Percentiles rank a stretch among this genome's conserved stretches.
Evolutionary conservation across 1,140 invertebrate species (phyloP).

Genomic region (Oryctes rhinoceros): DNA sequence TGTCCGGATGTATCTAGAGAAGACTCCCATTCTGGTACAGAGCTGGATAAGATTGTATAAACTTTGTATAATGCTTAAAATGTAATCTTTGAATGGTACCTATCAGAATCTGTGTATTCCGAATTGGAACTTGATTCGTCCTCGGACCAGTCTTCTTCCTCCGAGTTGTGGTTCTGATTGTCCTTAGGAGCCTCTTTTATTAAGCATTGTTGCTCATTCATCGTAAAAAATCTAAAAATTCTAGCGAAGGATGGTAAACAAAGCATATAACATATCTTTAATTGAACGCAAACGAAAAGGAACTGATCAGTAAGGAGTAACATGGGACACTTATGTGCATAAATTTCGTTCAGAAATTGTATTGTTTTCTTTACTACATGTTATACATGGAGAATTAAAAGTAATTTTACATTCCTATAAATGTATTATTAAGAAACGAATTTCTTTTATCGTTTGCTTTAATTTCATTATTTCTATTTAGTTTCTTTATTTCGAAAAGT

Average conservation of each 20-base stretch:
- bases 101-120: constrained; percentile 54
- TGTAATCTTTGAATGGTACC: constrained; percentile 44
- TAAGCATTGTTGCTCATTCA: constrained; percentile 41
- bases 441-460: background rate
- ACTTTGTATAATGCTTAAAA: constrained; percentile 45
- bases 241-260: background rate
- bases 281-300: background rate
- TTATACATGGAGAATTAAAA: background rate
- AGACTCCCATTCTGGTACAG: constrained; percentile 60
- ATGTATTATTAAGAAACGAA: too few relatives aligned
- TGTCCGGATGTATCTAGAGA: constrained; percentile 56
- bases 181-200: constrained; percentile 8
- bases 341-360: background rate
- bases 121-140: constrained; percentile 52
- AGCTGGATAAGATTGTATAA: constrained; percentile 49
- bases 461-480: background rate
- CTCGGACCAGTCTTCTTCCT: constrained; percentile 48
- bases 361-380: background rate
- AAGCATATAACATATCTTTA: constrained; percentile 17
- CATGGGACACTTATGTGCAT: background rate
- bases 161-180: constrained; percentile 45
- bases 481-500: background rate
- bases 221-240: constrained; percentile 19
- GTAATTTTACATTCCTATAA: too few relatives aligned
- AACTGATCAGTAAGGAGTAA: background rate